A percentile compares a stretch with the other conserved stretches of the same genome.
phyloP scores from a whole-genome alignment of 2,888 invertebrate species.

The Tinea trinotella region DNA sequence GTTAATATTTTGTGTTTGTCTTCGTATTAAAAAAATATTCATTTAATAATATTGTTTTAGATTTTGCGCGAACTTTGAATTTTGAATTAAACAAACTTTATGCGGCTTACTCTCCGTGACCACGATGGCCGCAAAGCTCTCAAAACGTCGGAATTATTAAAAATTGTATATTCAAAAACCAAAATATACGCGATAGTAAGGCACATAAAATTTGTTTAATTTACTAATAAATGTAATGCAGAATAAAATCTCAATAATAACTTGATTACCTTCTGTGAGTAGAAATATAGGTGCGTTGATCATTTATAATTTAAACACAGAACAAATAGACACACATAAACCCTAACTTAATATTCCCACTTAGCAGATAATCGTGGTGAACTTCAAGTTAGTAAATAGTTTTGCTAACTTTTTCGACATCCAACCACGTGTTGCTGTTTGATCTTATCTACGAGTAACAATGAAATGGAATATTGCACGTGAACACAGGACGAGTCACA shows the following conservation, averaged over 20 bases:
- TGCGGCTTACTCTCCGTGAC: too few species aligned
- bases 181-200: too few species aligned
- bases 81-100: too few species aligned
- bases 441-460: constrained; percentile 13
- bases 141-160: too few species aligned
- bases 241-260: background rate
- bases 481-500: constrained; percentile 7
- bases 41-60: too few species aligned
- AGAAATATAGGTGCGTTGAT: background rate
- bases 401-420: constrained; percentile 37
- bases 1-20: too few species aligned
- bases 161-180: too few species aligned
- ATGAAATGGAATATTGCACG: background rate
- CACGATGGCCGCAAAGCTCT: too few species aligned
- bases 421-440: constrained; percentile 48
- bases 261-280: background rate
- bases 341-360: background rate
- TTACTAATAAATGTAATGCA: too few species aligned
- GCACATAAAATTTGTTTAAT: too few species aligned
- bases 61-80: background rate
- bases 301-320: background rate
- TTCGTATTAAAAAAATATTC: too few species aligned
- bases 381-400: constrained; percentile 24
- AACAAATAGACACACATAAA: background rate
- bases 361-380: background rate